A percentile compares a stretch with the other conserved stretches of the same genome.
Conservation (phyloP, 2,888 invertebrate genomes). For the Tenthredo mesomela region DNA sequence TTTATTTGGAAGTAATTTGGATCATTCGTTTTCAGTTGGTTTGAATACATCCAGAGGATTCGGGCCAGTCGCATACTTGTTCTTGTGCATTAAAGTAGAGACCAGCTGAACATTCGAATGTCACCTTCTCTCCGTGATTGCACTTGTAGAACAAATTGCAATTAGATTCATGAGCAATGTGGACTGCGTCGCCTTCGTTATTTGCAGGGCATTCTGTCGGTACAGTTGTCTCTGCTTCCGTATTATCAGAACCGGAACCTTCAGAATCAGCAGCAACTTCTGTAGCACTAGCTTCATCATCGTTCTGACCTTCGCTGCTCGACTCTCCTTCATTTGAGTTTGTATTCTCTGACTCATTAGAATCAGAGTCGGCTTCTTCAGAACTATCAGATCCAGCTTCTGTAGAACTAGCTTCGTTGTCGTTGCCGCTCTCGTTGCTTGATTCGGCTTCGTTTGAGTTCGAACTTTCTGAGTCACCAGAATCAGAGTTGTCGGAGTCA, state of each 20-base stretch:
- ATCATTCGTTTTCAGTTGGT: neutral
- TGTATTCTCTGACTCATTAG: neutral
- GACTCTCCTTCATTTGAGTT: neutral
- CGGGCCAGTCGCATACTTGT: conserved; percentile 2
- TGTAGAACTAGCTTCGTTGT: neutral
- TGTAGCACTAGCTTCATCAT: neutral
- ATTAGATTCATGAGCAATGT: conserved; percentile 60
- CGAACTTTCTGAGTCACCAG: neutral
- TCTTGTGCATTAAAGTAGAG: too few species aligned
- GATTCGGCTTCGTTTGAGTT: neutral
- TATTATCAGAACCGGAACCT: neutral
- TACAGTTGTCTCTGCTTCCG: neutral
- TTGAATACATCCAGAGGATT: neutral
- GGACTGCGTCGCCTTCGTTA: neutral
- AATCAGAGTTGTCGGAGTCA: neutral
- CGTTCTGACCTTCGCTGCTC: neutral
- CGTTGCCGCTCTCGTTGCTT: neutral
- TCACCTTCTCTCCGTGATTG: too few species aligned
- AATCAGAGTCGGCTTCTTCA: neutral
- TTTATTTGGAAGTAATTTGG: neutral
- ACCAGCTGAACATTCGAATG: too few species aligned
- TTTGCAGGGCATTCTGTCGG: conserved; percentile 52
- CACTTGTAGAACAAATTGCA: conserved; percentile 63
- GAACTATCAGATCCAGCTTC: neutral
- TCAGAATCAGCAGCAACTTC: neutral